Percentiles rank a stretch among this genome's conserved stretches.
Conservation (phyloP, 2,113 vertebrate genomes). For the Chiloscyllium plagiosum region DNA sequence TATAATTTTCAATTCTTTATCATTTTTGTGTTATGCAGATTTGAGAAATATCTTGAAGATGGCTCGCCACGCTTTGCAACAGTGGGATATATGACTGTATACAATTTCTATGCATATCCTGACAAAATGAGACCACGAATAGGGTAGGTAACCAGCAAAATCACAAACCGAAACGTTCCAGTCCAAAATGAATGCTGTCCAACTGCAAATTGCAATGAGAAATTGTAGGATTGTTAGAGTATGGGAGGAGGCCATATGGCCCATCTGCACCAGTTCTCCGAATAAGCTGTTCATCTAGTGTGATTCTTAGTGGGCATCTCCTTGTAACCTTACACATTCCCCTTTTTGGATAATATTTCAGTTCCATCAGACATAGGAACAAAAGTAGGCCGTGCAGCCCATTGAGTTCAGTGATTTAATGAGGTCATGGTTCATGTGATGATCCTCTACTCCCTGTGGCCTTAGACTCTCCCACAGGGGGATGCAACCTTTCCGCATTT, state of each 20-base stretch:
- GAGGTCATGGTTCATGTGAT: too few relatives aligned
- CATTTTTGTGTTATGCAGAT: neutral
- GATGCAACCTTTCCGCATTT: too few relatives aligned
- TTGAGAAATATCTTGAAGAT: constrained; percentile 26
- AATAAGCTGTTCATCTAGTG: neutral
- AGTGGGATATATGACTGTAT: constrained; percentile 27
- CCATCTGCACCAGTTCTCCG: neutral
- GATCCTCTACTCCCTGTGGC: too few relatives aligned
- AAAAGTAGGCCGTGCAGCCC: too few relatives aligned
- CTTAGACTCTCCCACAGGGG: too few relatives aligned
- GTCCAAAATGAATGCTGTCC: neutral
- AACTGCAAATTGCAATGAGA: neutral
- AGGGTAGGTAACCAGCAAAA: constrained; percentile 11
- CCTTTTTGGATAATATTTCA: too few relatives aligned
- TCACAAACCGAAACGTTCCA: neutral
- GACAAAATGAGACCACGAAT: constrained; percentile 22
- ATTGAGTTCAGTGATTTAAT: too few relatives aligned
- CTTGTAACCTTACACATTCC: too few relatives aligned
- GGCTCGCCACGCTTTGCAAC: constrained; percentile 4
- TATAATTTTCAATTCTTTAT: neutral
- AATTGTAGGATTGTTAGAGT: neutral
- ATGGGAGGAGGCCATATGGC: neutral
- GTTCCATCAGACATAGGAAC: too few relatives aligned
- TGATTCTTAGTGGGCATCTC: neutral
- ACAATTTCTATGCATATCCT: constrained; percentile 35